phyloP scores from a whole-genome alignment of 1,140 invertebrate genomes.

The Eueides isabella region DNA sequence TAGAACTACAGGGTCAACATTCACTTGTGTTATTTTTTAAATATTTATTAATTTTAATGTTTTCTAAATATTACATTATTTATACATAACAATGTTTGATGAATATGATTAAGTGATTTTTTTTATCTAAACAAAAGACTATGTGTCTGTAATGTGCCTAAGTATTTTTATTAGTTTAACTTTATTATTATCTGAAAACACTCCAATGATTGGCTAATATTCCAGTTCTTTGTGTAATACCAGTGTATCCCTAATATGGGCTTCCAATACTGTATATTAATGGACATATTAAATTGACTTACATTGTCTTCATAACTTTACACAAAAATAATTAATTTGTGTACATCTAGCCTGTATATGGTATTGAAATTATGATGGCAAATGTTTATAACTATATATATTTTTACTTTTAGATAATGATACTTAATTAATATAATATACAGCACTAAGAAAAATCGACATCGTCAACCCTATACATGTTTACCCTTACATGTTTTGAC shows the following conservation, averaged over 20 bases:
- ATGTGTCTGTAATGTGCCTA: constrained; percentile 2
- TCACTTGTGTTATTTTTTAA: not conserved
- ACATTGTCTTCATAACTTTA: not conserved
- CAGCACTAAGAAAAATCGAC: too few relatives aligned
- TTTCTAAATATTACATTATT: not conserved
- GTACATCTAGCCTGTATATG: not conserved
- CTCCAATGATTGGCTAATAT: not conserved
- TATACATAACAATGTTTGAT: not conserved
- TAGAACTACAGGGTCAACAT: constrained; percentile 6
- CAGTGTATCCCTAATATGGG: not conserved
- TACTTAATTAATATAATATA: not conserved
- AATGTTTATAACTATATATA: not conserved
- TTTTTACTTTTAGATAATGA: not conserved
- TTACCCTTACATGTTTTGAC: not conserved
- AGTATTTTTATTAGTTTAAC: not conserved
- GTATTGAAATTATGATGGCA: not conserved
- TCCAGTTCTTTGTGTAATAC: not conserved
- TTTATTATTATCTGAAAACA: not conserved
- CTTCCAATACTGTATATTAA: not conserved
- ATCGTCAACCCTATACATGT: too few relatives aligned
- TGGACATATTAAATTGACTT: not conserved
- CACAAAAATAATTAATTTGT: not conserved
- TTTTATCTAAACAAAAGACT: not conserved
- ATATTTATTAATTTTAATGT: not conserved
- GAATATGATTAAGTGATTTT: not conserved